Base-by-base conservation (phyloP, 2,113 vertebrate species). In the Anolis sagrei region DNA sequence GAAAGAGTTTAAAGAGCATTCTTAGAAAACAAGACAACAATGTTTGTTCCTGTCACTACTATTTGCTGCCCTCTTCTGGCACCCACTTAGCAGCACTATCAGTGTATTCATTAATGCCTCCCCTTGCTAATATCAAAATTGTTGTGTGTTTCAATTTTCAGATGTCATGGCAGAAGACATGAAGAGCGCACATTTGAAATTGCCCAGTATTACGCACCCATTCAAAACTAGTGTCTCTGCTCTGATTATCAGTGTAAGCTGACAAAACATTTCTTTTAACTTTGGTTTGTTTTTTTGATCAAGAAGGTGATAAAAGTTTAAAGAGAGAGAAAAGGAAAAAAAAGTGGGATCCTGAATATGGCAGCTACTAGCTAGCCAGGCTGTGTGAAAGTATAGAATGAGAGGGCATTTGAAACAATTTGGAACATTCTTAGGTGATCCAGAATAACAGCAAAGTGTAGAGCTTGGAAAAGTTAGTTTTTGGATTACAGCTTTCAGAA, bases 11-110 rank as follows among this genome's bases (percentile, higher is more conserved):
- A n/a, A 0, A 32, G 58, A 49, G 13, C 32, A 32, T 54, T 13
- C 39, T 1, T 32, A 0, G 70, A 69, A 5, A 76, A 68, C 1
- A 66, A 54, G 2, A 0, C 44, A 14, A 0, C 39, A 44, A 0
- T 72, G 39, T 36, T 2, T 1, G 74, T 0, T 18, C 2, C 2
- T 89, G 88, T 23, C 82, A 0, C 73, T 83, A 88, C 82, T 69
- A n/a, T 82, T 80, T 93, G 91, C 73, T 89, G 93, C 93, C 94
- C 87, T 92, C 94, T 93, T 86, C 92, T 81, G 92, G 93, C 74
- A 48, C 16, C 3, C 36, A 21, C 39, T 16, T 10, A 39, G 69
- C 70, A 75, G 34, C 36, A 64, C 27, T 4, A 44, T 68, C 39
- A 39, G n/a, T 39, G 58, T 2, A 3, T 44, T 44, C 39, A 44